phyloP scores from a whole-genome alignment of 2,797 vertebrate species.

The Podarcis siculus region DNA sequence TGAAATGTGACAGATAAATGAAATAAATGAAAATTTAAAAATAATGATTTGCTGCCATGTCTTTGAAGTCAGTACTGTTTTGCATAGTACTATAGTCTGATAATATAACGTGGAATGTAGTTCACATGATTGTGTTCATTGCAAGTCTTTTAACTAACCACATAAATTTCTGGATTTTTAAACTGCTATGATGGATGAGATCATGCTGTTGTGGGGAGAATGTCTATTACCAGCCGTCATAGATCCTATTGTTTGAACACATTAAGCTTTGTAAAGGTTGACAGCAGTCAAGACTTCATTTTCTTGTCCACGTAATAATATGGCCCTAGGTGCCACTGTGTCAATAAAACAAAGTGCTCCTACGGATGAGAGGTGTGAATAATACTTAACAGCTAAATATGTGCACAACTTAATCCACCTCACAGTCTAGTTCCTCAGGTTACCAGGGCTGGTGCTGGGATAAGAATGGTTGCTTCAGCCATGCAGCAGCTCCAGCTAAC shows the following conservation, averaged over 20 bases:
- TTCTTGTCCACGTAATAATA: background rate
- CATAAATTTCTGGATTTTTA: background rate
- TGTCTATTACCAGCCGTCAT: background rate
- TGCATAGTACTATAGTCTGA: background rate
- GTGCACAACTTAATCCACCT: no score
- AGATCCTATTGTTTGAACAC: background rate
- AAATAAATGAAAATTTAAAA: no score
- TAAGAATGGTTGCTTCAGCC: no score
- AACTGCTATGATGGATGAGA: background rate
- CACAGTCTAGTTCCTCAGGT: no score
- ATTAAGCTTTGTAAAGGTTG: background rate
- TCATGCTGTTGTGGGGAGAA: background rate
- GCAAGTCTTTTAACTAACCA: no score
- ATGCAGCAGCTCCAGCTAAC: no score
- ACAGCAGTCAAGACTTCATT: constrained; percentile 3
- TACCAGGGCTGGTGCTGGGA: no score
- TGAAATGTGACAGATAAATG: no score
- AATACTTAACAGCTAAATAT: background rate
- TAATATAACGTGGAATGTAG: background rate
- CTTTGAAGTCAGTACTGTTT: background rate
- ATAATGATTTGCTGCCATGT: no score
- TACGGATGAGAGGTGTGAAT: background rate
- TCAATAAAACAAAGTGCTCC: background rate
- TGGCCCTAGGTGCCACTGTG: background rate
- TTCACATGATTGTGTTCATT: background rate